Evolutionary conservation across 2,113 vertebrate genomes (phyloP), one percentile per base, ranked within the genome.

Genomic region (Grammomys surdaster): DNA sequence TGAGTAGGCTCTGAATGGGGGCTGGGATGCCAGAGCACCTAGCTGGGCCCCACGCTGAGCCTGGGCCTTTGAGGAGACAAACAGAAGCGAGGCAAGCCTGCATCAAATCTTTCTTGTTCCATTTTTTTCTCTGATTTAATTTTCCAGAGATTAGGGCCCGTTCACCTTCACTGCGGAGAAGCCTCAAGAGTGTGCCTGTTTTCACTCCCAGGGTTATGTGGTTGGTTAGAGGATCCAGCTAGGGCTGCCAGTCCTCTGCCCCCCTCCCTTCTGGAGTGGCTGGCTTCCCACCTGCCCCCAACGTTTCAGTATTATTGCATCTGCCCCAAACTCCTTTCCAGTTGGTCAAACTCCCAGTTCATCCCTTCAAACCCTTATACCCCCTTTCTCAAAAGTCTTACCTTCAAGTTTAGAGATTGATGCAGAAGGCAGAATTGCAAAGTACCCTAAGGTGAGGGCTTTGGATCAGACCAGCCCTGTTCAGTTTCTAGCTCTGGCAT

Each of bases 61-160:
- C 88, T 78, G 81, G 63, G 81, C 81, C 75, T 94, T 82, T 60
- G 88, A 94, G 80, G 76, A 96, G 76, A 76, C 89, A 95, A 90
- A 76, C 54, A 22, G 94, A 87, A 46, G 86, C 88, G 12, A 88
- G 76, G 54, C 81, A 70, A 92, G 81, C 67, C 90, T 84, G 89
- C 67, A 1, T 95, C 96, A 95, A 89, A 96, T 98, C 95, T 85
- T 86, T 51, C 93, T 98, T 90, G 78, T 98, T 98, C 97, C 96
- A 95, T 98, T 98, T 98, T 98, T 97, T 98, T 98, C 97, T 97
- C 98, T 95, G 97, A 98, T 98, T 98, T 98, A 98, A 98, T 98
- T 98, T 98, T 98, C 98, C 98, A 98, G 98, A 98, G 98, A 98
- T 98, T 98, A 98, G 97, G 97, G 96, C 97, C 96, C 46, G 94